phyloP scores from a whole-genome alignment of 2,888 invertebrate species.

The Lasioglossum figueresi region DNA sequence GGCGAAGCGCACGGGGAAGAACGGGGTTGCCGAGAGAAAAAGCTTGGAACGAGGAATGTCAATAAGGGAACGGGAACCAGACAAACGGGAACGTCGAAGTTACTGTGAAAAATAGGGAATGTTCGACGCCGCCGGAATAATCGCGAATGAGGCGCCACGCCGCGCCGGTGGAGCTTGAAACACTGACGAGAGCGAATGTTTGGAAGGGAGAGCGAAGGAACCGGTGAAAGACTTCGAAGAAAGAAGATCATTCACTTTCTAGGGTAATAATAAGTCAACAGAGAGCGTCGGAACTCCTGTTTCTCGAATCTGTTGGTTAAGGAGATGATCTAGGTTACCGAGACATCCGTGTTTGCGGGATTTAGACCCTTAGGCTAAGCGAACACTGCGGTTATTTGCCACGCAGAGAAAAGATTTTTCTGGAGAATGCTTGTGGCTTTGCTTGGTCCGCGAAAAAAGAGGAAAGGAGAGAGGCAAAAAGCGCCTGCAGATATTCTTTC shows the following conservation, averaged over 20 bases:
- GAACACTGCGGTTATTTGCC: background rate
- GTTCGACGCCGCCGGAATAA: slow-evolving; percentile 36
- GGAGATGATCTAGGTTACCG: background rate
- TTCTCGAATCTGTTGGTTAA: background rate
- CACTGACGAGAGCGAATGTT: background rate
- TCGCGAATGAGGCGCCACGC: slow-evolving; percentile 23
- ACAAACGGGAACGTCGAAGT: slow-evolving; percentile 44
- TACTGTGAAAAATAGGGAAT: slow-evolving; percentile 38
- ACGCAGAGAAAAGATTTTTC: background rate
- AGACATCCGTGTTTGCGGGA: background rate
- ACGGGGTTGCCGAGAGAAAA: background rate
- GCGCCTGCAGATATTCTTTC: background rate
- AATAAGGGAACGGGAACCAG: slow-evolving; percentile 41
- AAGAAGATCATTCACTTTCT: slow-evolving; percentile 6
- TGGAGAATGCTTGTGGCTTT: background rate
- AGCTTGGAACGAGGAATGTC: slow-evolving; percentile 39
- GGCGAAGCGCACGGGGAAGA: background rate
- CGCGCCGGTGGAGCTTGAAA: background rate
- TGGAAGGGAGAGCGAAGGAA: background rate
- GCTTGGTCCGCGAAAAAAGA: background rate
- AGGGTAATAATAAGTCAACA: slow-evolving; percentile 8
- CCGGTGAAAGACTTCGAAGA: background rate
- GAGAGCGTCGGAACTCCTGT: background rate
- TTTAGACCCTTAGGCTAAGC: background rate
- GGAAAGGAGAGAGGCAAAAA: background rate